Evolutionary conservation across 2,113 vertebrate genomes (phyloP).

Genomic region (Ictidomys tridecemlineatus): DNA sequence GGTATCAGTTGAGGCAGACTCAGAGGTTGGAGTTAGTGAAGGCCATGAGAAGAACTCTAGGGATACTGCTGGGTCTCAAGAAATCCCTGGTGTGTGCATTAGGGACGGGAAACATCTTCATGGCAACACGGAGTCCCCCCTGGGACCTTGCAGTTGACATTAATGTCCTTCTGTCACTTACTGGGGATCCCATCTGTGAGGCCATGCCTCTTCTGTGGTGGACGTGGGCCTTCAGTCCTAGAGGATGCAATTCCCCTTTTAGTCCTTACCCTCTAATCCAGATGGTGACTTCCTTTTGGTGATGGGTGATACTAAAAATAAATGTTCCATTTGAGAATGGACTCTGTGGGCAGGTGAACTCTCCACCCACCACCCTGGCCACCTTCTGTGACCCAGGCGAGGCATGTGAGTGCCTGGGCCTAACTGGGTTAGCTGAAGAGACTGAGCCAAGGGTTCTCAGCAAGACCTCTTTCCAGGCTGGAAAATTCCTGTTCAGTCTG

Average conservation of each 20-base stretch:
- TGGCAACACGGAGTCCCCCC: neutral
- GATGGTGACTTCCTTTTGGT: constrained; percentile 1
- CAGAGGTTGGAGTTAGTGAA: constrained; percentile 47
- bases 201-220: neutral
- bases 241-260: neutral
- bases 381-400: neutral
- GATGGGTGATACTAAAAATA: neutral
- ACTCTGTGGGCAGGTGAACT: constrained; percentile 51
- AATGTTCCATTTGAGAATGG: neutral
- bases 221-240: too few relatives aligned
- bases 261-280: neutral
- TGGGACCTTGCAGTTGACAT: neutral
- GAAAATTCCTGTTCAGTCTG: constrained; percentile 78
- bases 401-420: neutral
- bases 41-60: neutral
- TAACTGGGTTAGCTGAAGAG: constrained; percentile 68
- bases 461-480: constrained; percentile 78
- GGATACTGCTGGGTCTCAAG: neutral
- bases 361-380: neutral
- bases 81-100: neutral
- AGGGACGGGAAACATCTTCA: constrained; percentile 28
- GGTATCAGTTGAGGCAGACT: neutral
- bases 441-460: constrained; percentile 49
- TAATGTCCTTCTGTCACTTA: neutral
- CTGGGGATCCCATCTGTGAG: neutral